phyloP scores from a whole-genome alignment of 2,113 vertebrate species.

The Pelvicachromis taeniatus region DNA sequence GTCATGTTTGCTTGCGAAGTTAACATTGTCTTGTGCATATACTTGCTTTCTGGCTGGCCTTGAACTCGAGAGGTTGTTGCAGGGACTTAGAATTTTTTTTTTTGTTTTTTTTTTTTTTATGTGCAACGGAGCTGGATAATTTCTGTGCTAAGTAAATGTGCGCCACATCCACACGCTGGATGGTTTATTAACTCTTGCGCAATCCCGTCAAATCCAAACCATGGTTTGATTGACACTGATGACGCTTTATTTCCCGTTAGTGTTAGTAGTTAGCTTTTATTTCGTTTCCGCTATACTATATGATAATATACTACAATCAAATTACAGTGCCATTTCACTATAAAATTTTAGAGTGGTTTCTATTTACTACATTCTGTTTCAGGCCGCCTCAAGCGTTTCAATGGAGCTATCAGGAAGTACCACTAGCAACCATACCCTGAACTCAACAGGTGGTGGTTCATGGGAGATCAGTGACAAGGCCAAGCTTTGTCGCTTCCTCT shows the following conservation, averaged over 20 bases:
- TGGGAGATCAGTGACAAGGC: conserved; percentile 77
- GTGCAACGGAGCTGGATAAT: not conserved
- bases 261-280: not conserved
- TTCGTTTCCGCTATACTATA: not conserved
- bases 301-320: not conserved
- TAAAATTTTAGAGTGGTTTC: not conserved
- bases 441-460: conserved; percentile 39
- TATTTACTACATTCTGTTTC: not conserved
- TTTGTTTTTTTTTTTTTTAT: too few species aligned
- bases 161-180: not conserved
- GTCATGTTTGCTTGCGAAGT: not conserved
- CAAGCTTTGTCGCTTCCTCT: conserved; percentile 84
- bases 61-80: not conserved
- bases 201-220: not conserved
- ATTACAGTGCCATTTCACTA: not conserved
- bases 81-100: too few species aligned
- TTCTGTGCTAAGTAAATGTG: not conserved
- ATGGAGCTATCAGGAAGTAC: conserved; percentile 67
- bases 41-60: not conserved
- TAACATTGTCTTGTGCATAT: not conserved
- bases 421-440: conserved; percentile 52
- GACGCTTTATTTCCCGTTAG: not conserved
- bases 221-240: not conserved
- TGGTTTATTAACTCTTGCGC: not conserved
- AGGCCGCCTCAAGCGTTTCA: conserved; percentile 4